Percentiles rank a stretch among this genome's conserved stretches.
These are phyloP conservation scores for Acrobasis consociella DNA, from an alignment of 2,888 invertebrate genomes.

Conservation along the genomic window DNA sequence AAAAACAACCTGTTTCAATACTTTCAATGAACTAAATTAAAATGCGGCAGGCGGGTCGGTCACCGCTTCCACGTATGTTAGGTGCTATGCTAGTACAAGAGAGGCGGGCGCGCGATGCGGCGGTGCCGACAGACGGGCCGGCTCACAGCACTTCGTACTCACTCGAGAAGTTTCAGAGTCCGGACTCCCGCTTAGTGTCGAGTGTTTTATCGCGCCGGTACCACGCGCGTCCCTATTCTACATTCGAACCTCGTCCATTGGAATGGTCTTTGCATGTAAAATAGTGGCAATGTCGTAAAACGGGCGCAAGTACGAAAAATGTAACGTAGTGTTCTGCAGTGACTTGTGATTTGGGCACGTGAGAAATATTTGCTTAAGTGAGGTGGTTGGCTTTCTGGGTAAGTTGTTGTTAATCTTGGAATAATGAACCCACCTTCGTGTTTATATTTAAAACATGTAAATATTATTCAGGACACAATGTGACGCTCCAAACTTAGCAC, in stretches of 20 bases:
- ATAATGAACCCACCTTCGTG: background rate
- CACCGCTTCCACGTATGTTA: slow-evolving; percentile 26
- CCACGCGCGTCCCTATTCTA: slow-evolving; percentile 20
- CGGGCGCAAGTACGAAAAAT: slow-evolving; percentile 11
- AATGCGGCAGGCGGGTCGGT: slow-evolving; percentile 37
- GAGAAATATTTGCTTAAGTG: slow-evolving; percentile 7
- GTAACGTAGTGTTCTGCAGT: slow-evolving; percentile 10
- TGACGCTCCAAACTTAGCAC: background rate
- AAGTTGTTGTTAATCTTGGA: slow-evolving; percentile 4
- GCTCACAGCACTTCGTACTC: background rate
- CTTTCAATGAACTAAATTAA: slow-evolving; percentile 52
- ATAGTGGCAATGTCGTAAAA: slow-evolving; percentile 10
- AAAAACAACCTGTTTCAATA: slow-evolving; percentile 46
- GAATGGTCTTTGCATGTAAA: slow-evolving; percentile 9
- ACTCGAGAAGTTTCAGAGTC: background rate
- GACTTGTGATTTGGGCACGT: slow-evolving; percentile 21
- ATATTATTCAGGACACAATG: background rate
- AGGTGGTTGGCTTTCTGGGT: slow-evolving; percentile 9
- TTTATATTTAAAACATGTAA: background rate
- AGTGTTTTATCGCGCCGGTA: background rate
- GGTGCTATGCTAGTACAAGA: slow-evolving; percentile 3
- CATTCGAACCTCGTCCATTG: slow-evolving; percentile 4
- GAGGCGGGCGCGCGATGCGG: slow-evolving; percentile 14
- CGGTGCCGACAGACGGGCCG: slow-evolving; percentile 14
- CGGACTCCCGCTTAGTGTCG: slow-evolving; percentile 14